Evolutionary conservation across 2,113 vertebrate species (phyloP).

Genomic region (Bettongia penicillata): DNA sequence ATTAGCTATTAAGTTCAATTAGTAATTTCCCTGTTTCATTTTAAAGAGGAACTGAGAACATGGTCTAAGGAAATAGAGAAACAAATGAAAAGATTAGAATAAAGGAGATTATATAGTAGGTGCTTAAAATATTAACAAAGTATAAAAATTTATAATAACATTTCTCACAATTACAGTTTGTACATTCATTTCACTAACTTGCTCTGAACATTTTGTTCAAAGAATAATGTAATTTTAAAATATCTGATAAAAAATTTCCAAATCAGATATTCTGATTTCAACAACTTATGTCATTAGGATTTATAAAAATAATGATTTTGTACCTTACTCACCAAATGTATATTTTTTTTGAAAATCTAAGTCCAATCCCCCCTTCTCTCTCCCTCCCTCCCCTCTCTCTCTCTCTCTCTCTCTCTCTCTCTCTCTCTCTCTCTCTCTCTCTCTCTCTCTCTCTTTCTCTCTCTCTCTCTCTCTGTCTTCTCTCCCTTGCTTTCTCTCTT

Average conservation of each 20-base stretch:
- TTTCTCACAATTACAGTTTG: neutral
- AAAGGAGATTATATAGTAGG: neutral
- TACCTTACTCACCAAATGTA: constrained; percentile 20
- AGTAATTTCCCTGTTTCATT: neutral
- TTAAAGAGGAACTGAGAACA: neutral
- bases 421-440: no score
- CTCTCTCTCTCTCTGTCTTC: no score
- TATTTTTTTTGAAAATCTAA: constrained; percentile 50
- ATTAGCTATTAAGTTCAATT: neutral
- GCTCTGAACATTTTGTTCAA: constrained; percentile 7
- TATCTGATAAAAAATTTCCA: constrained; percentile 43
- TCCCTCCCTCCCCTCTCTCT: no score
- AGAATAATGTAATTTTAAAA: constrained; percentile 41
- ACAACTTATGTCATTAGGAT: constrained; percentile 16
- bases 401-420: no score
- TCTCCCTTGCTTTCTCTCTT: no score
- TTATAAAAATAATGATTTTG: constrained; percentile 44
- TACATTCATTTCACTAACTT: constrained; percentile 20
- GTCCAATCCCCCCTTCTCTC: no score
- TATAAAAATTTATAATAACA: constrained; percentile 4
- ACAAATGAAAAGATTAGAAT: neutral
- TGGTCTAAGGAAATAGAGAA: neutral
- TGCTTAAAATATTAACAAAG: constrained; percentile 28
- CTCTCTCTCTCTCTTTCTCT: no score
- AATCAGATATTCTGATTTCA: constrained; percentile 27